These are phyloP conservation scores for Cinclus cinclus DNA, from an alignment of 2,113 vertebrate species.

Conservation along the genomic window DNA sequence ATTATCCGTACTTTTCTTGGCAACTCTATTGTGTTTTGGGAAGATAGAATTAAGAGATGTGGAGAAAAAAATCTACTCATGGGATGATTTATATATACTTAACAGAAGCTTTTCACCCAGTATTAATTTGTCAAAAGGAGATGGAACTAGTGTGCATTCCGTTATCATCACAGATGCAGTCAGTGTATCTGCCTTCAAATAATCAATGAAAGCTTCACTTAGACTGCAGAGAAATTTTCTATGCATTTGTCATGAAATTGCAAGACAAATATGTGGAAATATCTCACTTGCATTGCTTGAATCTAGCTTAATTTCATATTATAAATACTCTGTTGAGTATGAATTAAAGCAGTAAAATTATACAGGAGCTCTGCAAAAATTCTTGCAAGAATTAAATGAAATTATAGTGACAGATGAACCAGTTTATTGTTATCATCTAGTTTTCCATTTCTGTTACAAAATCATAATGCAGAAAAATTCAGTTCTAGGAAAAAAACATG, in stretches of 20 bases:
- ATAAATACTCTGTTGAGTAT: background rate
- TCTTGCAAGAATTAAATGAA: background rate
- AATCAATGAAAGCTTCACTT: background rate
- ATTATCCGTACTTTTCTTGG: background rate
- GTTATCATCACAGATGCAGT: background rate
- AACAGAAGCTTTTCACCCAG: background rate
- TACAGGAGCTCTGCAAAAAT: background rate
- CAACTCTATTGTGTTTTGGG: background rate
- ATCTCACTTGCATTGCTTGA: background rate
- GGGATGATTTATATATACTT: background rate
- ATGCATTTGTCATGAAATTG: background rate
- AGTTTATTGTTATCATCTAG: background rate
- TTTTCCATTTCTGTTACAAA: background rate
- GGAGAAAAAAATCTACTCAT: background rate
- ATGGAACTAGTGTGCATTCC: background rate
- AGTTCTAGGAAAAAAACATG: background rate
- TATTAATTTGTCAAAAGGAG: background rate
- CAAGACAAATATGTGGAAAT: background rate
- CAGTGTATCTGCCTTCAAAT: background rate
- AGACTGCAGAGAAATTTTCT: background rate
- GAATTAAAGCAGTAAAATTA: background rate
- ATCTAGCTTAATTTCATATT: background rate
- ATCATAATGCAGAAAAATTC: background rate
- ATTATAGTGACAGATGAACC: background rate
- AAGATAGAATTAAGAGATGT: background rate